Conservation (phyloP, 2,113 vertebrate genomes). For the Barnardius zonarius region DNA sequence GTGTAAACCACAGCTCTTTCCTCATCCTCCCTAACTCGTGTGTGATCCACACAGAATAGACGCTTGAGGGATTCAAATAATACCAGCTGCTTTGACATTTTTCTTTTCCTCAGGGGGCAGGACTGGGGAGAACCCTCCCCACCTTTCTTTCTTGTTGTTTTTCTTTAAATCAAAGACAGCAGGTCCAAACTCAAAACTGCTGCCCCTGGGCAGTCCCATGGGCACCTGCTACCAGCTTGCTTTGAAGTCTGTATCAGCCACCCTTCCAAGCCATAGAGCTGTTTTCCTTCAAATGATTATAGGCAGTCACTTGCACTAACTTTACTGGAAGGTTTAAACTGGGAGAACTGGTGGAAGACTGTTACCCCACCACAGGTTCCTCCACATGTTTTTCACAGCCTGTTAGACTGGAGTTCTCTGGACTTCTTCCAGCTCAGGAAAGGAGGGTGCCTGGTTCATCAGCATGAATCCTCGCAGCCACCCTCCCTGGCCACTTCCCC, state of each 20-base stretch:
- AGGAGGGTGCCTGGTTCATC: background rate
- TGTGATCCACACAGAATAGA: background rate
- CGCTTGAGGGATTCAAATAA: background rate
- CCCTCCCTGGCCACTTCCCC: background rate
- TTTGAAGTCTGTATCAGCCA: background rate
- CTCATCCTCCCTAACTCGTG: background rate
- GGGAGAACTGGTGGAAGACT: background rate
- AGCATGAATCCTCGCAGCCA: background rate
- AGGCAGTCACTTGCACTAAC: background rate
- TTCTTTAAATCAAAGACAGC: background rate
- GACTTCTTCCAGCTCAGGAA: background rate
- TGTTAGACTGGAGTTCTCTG: background rate
- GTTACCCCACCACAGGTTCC: background rate
- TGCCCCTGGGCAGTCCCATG: background rate
- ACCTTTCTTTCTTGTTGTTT: no score
- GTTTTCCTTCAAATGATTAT: background rate
- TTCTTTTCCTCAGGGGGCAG: background rate
- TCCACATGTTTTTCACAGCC: background rate
- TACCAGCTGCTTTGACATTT: background rate
- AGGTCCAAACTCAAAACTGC: background rate
- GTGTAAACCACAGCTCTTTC: background rate
- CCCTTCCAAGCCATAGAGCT: background rate
- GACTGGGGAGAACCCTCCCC: background rate
- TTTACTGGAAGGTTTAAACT: background rate
- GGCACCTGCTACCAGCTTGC: background rate